Evolutionary conservation across 2,888 invertebrate genomes (phyloP).

Genomic region (Epirrhoe tristata): DNA sequence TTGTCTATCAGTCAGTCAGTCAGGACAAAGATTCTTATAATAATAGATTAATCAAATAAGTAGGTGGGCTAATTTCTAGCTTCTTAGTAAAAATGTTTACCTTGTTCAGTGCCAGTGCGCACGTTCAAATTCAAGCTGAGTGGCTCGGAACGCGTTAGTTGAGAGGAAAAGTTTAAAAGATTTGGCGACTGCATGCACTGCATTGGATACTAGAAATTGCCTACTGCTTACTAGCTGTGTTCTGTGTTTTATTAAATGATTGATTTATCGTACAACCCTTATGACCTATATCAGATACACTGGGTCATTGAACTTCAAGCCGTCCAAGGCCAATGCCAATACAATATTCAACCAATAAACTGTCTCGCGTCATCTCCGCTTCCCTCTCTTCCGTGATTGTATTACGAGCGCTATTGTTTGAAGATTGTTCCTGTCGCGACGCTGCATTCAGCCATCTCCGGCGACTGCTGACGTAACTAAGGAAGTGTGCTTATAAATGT

Average conservation of each 20-base stretch:
- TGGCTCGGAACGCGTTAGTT: background rate
- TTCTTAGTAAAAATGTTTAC: background rate
- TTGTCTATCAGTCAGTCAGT: no score
- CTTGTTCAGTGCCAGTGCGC: no score
- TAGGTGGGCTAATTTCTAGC: slow-evolving; percentile 3
- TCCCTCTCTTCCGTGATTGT: slow-evolving; percentile 29
- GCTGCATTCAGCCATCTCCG: slow-evolving; percentile 22
- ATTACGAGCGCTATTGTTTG: slow-evolving; percentile 30
- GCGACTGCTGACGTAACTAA: slow-evolving; percentile 11
- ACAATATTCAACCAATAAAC: slow-evolving; percentile 34
- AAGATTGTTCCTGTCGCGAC: slow-evolving; percentile 25
- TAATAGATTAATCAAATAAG: slow-evolving; percentile 10
- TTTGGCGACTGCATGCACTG: background rate
- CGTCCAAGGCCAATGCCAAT: slow-evolving; percentile 26
- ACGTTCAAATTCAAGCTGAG: no score
- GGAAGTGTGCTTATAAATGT: slow-evolving; percentile 2
- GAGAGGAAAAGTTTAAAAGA: background rate
- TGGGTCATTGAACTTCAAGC: slow-evolving; percentile 27
- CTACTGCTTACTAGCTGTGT: background rate
- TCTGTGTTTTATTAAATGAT: background rate
- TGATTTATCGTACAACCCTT: background rate
- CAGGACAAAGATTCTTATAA: no score
- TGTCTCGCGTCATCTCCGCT: slow-evolving; percentile 23
- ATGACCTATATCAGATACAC: slow-evolving; percentile 11
- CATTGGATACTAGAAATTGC: background rate